Conservation (phyloP, 2,888 invertebrate species). For the Cetonia aurata region DNA sequence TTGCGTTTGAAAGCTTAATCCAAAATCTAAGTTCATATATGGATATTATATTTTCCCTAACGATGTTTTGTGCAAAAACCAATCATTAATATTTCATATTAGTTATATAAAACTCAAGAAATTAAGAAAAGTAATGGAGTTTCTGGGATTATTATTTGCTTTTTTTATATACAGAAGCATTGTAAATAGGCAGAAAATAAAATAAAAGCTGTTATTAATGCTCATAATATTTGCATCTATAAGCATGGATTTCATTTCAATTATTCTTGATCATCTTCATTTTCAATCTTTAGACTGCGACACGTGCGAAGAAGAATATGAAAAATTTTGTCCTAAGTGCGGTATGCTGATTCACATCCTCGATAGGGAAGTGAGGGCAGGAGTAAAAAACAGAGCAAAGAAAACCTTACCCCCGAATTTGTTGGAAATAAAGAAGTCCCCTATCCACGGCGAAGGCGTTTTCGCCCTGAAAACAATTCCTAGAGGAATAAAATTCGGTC, state of each 20-base stretch:
- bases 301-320: slow-evolving; percentile 18
- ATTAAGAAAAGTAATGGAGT: too few relatives aligned
- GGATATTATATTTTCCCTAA: too few relatives aligned
- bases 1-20: too few relatives aligned
- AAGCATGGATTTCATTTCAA: neutral
- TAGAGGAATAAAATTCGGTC: slow-evolving; percentile 54
- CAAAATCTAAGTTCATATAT: too few relatives aligned
- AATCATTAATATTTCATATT: too few relatives aligned
- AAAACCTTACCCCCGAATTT: slow-evolving; percentile 51
- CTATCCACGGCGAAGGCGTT: slow-evolving; percentile 54
- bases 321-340: slow-evolving; percentile 22
- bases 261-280: neutral
- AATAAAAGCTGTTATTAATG: too few relatives aligned
- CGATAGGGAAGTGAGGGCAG: neutral
- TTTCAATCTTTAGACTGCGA: slow-evolving; percentile 18
- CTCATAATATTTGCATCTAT: too few relatives aligned
- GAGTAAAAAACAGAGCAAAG: slow-evolving; percentile 47
- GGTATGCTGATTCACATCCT: slow-evolving; percentile 21
- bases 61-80: too few relatives aligned
- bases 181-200: too few relatives aligned
- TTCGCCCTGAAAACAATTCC: slow-evolving; percentile 50
- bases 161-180: too few relatives aligned
- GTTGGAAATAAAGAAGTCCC: slow-evolving; percentile 50
- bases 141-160: too few relatives aligned
- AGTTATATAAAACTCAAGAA: too few relatives aligned